phyloP scores from a whole-genome alignment of 2,113 vertebrate genomes.

The Laticauda colubrina region DNA sequence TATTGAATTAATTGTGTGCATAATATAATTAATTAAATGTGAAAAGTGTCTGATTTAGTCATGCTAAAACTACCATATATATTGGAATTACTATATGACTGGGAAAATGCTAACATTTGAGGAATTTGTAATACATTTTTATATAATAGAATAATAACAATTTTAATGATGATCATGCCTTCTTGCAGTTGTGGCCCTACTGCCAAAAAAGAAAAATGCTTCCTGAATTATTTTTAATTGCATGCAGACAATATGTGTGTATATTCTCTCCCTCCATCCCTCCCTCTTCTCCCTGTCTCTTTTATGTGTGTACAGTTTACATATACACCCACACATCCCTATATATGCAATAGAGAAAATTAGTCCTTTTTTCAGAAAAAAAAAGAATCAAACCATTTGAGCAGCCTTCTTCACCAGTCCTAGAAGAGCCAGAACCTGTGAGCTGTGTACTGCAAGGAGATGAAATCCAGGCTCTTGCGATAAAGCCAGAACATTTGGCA shows the following conservation, averaged over 20 bases:
- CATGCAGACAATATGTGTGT: neutral
- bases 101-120: neutral
- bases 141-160: neutral
- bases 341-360: neutral
- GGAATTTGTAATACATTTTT: neutral
- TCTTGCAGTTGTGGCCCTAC: neutral
- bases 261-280: neutral
- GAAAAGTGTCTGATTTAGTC: neutral
- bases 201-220: neutral
- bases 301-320: neutral
- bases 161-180: neutral
- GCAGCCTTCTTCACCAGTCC: constrained; percentile 28
- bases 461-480: constrained; percentile 71
- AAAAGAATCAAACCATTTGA: constrained; percentile 60
- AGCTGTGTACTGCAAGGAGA: constrained; percentile 60
- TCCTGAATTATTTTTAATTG: neutral
- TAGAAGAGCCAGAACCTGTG: constrained; percentile 58
- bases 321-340: neutral
- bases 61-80: neutral
- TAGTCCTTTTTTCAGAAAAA: constrained; percentile 68
- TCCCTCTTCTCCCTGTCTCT: neutral
- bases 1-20: neutral
- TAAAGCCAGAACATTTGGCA: constrained; percentile 68
- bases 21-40: neutral
- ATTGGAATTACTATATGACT: neutral